These are phyloP conservation scores for Drosophila rufa DNA, from an alignment of 1,140 invertebrate species.

Conservation along the genomic window DNA sequence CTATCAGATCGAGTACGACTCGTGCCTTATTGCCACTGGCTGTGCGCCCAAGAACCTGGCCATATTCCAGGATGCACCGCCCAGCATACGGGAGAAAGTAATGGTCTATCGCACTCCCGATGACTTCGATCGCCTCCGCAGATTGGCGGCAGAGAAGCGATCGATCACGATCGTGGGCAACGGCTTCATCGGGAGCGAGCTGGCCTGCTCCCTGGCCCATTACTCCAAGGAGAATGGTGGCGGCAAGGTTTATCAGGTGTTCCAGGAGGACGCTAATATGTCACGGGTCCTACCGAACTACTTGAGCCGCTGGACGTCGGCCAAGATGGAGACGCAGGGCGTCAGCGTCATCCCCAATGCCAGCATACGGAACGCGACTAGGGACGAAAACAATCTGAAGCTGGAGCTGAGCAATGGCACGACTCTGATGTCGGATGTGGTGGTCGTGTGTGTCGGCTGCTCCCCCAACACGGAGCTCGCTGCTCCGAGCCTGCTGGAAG, in stretches of 20 bases:
- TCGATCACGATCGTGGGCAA: conserved; percentile 94
- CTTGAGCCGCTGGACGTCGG: conserved; percentile 92
- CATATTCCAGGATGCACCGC: conserved; percentile 88
- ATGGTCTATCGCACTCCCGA: conserved; percentile 89
- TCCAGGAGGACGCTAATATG: conserved; percentile 93
- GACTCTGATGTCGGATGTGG: conserved; percentile 87
- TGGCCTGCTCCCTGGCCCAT: conserved; percentile 92
- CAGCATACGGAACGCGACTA: conserved; percentile 86
- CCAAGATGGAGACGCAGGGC: conserved; percentile 90
- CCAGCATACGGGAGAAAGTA: conserved; percentile 89
- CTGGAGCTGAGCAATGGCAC: conserved; percentile 89
- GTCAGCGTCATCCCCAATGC: conserved; percentile 89
- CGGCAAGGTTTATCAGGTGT: conserved; percentile 90
- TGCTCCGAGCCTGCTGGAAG: conserved; percentile 91
- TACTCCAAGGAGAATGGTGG: conserved; percentile 85
- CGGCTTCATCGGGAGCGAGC: conserved; percentile 96
- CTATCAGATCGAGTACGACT: conserved; percentile 92
- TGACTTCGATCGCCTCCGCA: conserved; percentile 88
- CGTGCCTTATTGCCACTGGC: conserved; percentile 96
- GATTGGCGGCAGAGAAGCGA: conserved; percentile 87
- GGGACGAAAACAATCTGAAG: conserved; percentile 86
- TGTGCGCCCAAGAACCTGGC: conserved; percentile 90
- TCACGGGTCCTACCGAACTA: conserved; percentile 94
- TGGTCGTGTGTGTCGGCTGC: conserved; percentile 94
- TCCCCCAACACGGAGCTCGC: conserved; percentile 94